Conservation (phyloP, 1,140 invertebrate genomes). For the Lucilia cuprina region DNA sequence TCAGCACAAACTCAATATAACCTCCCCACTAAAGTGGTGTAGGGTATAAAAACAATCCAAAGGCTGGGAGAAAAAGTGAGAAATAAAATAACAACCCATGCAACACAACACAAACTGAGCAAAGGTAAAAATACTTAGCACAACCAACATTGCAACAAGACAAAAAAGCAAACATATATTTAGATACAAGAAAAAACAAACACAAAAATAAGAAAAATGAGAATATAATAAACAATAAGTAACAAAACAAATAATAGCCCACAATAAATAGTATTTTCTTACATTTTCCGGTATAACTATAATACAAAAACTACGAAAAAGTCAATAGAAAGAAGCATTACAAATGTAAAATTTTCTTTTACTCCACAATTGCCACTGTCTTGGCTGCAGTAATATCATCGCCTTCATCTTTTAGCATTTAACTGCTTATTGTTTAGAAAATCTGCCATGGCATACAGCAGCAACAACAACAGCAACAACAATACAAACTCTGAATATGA, state of each 20-base stretch:
- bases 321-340: slow-evolving; percentile 27
- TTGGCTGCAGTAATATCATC: not conserved
- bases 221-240: slow-evolving; percentile 46
- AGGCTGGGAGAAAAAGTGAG: not conserved
- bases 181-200: not conserved
- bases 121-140: not conserved
- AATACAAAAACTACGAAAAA: not conserved
- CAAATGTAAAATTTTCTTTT: slow-evolving; percentile 22
- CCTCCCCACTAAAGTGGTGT: too few relatives aligned
- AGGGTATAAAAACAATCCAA: too few relatives aligned
- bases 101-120: not conserved
- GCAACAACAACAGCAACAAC: too few relatives aligned
- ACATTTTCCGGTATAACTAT: slow-evolving; percentile 48
- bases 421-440: not conserved
- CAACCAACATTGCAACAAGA: not conserved
- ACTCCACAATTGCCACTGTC: too few relatives aligned
- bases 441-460: not conserved
- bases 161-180: not conserved
- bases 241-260: not conserved
- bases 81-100: not conserved
- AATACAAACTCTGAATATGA: slow-evolving; percentile 47
- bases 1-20: too few relatives aligned
- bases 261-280: slow-evolving; percentile 41
- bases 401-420: slow-evolving; percentile 8
- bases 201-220: slow-evolving; percentile 48